Evolutionary conservation across 2,888 invertebrate species (phyloP).

Genomic region (Lasioglossum oenotherae): DNA sequence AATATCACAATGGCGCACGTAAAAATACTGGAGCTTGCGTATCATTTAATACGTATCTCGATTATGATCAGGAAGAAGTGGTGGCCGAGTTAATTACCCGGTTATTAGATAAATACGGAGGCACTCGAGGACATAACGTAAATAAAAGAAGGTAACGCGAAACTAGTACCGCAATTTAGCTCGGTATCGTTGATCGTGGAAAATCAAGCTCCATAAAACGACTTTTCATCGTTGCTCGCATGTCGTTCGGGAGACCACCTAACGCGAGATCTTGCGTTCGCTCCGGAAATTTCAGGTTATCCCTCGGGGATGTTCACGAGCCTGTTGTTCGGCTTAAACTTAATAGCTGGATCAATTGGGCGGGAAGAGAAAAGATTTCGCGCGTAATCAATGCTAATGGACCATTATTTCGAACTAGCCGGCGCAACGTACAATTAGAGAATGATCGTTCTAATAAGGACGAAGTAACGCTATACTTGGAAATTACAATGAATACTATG

Average conservation of each 20-base stretch:
- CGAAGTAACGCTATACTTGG: conserved; percentile 65
- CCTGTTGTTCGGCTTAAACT: conserved; percentile 60
- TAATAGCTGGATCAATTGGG: conserved; percentile 75
- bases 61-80: conserved; percentile 19
- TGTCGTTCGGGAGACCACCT: conserved; percentile 66
- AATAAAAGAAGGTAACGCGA: conserved; percentile 29
- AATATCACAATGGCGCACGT: neutral
- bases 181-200: conserved; percentile 20
- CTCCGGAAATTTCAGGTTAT: conserved; percentile 65
- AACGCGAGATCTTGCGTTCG: conserved; percentile 51
- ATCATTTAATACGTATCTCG: conserved; percentile 21
- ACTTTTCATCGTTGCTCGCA: conserved; percentile 43
- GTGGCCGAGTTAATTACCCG: conserved; percentile 31
- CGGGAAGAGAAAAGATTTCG: conserved; percentile 52
- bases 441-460: conserved; percentile 67
- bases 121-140: neutral
- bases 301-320: conserved; percentile 47
- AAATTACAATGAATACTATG: conserved; percentile 30
- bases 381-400: conserved; percentile 65
- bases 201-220: conserved; percentile 34
- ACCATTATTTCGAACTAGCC: conserved; percentile 70
- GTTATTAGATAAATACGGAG: conserved; percentile 52
- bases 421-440: conserved; percentile 76
- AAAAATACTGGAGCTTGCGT: neutral
- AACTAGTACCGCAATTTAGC: conserved; percentile 40